Evolutionary conservation across 2,888 invertebrate genomes (phyloP).

Genomic region (Synanthedon myopaeformis): DNA sequence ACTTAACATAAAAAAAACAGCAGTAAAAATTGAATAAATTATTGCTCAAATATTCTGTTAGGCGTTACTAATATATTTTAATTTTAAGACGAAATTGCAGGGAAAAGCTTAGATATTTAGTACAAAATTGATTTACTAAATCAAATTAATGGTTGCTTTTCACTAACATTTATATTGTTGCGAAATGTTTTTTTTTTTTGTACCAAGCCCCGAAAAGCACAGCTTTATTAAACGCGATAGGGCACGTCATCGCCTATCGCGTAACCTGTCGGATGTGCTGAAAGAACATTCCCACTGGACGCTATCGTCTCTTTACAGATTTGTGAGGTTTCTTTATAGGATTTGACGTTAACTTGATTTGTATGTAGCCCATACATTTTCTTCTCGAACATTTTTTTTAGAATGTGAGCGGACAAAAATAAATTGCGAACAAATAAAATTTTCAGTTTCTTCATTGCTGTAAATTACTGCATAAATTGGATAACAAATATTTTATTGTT

Average conservation of each 20-base stretch:
- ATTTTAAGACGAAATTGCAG: no score
- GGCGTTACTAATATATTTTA: no score
- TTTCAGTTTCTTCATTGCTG: no score
- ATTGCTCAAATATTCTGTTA: no score
- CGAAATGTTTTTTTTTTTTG: background rate
- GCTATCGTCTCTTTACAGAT: background rate
- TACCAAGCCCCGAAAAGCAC: slow-evolving; percentile 24
- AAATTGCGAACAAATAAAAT: background rate
- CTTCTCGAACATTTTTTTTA: background rate
- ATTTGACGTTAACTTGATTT: slow-evolving; percentile 17
- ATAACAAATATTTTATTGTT: no score
- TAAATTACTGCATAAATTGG: no score
- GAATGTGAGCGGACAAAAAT: background rate
- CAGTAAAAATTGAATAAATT: no score
- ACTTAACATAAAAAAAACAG: no score
- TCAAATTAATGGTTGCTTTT: no score
- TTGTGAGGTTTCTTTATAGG: slow-evolving; percentile 18
- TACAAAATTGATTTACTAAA: no score
- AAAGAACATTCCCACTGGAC: slow-evolving; percentile 6
- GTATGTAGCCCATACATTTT: background rate
- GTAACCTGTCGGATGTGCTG: slow-evolving; percentile 11
- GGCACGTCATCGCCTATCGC: slow-evolving; percentile 42
- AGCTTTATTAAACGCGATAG: slow-evolving; percentile 49
- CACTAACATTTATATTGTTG: no score
- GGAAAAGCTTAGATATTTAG: no score